Evolutionary conservation across 2,797 vertebrate genomes (phyloP).

Genomic region (Melanotaenia parkinsoni): DNA sequence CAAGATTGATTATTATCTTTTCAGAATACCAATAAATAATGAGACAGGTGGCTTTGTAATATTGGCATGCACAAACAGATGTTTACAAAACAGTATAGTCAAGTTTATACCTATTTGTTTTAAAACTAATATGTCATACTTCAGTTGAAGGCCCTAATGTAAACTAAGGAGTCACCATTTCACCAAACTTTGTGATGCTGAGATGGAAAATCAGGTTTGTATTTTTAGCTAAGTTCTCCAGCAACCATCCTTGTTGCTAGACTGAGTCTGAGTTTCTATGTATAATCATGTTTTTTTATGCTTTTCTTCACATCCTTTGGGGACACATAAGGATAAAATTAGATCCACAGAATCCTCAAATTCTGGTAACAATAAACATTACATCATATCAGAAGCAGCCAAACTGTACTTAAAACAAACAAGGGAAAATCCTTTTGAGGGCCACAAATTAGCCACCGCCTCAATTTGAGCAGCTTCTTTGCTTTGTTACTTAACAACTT

Average conservation of each 20-base stretch:
- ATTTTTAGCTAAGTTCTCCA: neutral
- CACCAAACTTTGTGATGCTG: neutral
- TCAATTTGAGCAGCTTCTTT: constrained; percentile 37
- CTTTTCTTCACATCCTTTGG: constrained; percentile 1
- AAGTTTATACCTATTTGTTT: constrained; percentile 6
- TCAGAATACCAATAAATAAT: constrained; percentile 1
- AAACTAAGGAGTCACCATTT: constrained; percentile 4
- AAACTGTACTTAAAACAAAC: constrained; percentile 53
- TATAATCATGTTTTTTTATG: neutral
- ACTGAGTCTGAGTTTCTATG: neutral
- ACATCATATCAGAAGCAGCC: constrained; percentile 36
- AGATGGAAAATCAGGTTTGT: neutral
- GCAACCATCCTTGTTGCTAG: neutral
- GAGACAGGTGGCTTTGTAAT: neutral
- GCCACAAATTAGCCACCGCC: constrained; percentile 39
- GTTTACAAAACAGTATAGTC: neutral
- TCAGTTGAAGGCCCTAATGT: constrained; percentile 8
- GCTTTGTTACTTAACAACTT: constrained; percentile 46
- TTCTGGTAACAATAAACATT: constrained; percentile 22
- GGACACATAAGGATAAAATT: constrained; percentile 5
- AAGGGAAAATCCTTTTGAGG: constrained; percentile 41
- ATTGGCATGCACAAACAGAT: neutral
- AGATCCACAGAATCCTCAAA: neutral
- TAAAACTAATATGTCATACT: neutral
- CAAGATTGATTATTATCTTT: neutral